Evolutionary conservation across 2,888 invertebrate species (phyloP), one percentile per base, ranked within the genome.

Genomic region (Caradrina kadenii): DNA sequence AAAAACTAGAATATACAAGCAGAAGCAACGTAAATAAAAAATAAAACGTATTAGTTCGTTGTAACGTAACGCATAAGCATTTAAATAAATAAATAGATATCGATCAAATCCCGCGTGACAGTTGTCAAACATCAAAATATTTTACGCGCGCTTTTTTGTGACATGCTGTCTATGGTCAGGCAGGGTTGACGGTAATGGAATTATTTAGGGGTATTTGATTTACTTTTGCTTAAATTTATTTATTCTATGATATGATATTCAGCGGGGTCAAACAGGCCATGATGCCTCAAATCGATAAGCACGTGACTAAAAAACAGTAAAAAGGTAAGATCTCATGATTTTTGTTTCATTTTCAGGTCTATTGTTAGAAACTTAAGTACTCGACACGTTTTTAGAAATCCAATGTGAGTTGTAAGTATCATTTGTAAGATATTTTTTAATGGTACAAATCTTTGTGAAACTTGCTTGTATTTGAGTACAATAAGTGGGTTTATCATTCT

Each of bases 101-200:
- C 87, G 90, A 93, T 94, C 94, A 90, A 87, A 88, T 88, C 87
- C 88, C 60, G 83, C 84, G 82, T 93, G 95, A 94, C 95, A 95
- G 92, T 95, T 95, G 94, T 94, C 94, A 94, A 93, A 94, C 91
- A 92, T 93, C 93, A 93, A 94, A 94, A 95, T 94, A 94, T 94
- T 94, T 94, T 93, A 93, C 93, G 92, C 91, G 93, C 91, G 92
- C 92, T 92, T 93, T 93, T 92, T 90, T 85, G 84, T 90, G 85
- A 87, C 84, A 86, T 79, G 72, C 76, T 73, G 81, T 90, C 88
- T 89, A 89, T 84, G 82, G 73, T 68, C 82, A 94, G 94, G 94
- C 82, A 94, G 94, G 94, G 94, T 70, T 93, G 91, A 49, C 82
- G 42, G 50, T 73, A 68, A 71, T 78, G 50, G 68, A 75, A 67